phyloP scores from a whole-genome alignment of 2,797 vertebrate species.

The Aulostomus chinensis region DNA sequence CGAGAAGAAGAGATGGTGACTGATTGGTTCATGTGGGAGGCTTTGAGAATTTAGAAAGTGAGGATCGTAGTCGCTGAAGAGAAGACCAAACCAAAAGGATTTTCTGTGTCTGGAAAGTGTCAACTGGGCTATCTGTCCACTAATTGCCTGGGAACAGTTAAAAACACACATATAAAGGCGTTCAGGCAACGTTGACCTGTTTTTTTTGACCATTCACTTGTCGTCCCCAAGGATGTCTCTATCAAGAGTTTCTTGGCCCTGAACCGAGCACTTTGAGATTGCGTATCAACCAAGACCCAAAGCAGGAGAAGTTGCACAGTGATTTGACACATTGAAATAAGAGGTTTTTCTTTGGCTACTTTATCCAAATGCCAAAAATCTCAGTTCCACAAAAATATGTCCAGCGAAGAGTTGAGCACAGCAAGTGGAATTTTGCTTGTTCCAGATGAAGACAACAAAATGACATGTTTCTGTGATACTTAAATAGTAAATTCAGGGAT shows the following conservation, averaged over 20 bases:
- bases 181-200: not conserved
- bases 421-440: too few relatives aligned
- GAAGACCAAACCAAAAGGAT: conserved; percentile 8
- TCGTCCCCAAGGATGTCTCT: not conserved
- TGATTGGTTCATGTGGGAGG: conserved; percentile 40
- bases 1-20: conserved; percentile 37
- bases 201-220: conserved; percentile 8
- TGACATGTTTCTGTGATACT: too few relatives aligned
- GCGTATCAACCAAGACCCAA: too few relatives aligned
- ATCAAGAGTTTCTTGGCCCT: not conserved
- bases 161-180: not conserved
- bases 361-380: too few relatives aligned
- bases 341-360: too few relatives aligned
- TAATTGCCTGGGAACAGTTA: not conserved
- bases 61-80: conserved; percentile 13
- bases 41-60: conserved; percentile 13
- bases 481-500: too few relatives aligned
- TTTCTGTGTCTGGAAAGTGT: conserved; percentile 10
- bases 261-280: not conserved
- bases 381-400: too few relatives aligned
- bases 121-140: conserved; percentile 2
- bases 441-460: too few relatives aligned
- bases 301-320: too few relatives aligned
- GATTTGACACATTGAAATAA: too few relatives aligned
- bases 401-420: too few relatives aligned